Evolutionary conservation across 2,888 invertebrate genomes (phyloP), one percentile per base, ranked within the genome.

Genomic region (Eudasyphora cyanicolor): DNA sequence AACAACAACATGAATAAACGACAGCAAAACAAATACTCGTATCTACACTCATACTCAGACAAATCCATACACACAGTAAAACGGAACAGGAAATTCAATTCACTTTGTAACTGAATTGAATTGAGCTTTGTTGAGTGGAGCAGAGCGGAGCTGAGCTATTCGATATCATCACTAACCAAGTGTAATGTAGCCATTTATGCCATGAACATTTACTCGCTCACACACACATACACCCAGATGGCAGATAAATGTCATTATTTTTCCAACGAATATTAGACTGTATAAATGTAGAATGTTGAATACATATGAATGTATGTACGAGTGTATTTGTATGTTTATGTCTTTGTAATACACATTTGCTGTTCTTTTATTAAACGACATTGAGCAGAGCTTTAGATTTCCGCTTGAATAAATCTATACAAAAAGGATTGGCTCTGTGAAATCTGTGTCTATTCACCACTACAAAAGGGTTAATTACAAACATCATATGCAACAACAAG

Each of bases 21-120:
- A 29, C 17, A 1, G 29, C 24, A 57, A 57, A 35, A 4, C 24
- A 2, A 67, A 38, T 7, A 3, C 14, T 12, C 8, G 17, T 17
- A 6, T 24, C 8, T 6, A 4, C 19, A 1, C 19, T 8, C 17
- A 62, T n/a, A 62, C 35, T 35, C 67, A 67, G 5, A n/a, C 8
- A 67, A 7, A 38, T 8, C 10, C 12, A 42, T 8, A 14, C 19
- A 67, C 21, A 27, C 14, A 60, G 32, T 3, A 27, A 32, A 67
- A 14, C 67, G 42, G 17, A 67, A 38, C 21, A 35, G 67, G 35
- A 42, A 35, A 67, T 67, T 42, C 67, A 32, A 67, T 67, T 38
- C 67, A n/a, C 6, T 42, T 2, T 57, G 57, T 3, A 3, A 27
- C 57, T 21, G 29, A 57, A 29, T 29, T n/a, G 45, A 8, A n/a